Evolutionary conservation across 2,888 invertebrate genomes (phyloP).

Genomic region (Cetonia aurata): DNA sequence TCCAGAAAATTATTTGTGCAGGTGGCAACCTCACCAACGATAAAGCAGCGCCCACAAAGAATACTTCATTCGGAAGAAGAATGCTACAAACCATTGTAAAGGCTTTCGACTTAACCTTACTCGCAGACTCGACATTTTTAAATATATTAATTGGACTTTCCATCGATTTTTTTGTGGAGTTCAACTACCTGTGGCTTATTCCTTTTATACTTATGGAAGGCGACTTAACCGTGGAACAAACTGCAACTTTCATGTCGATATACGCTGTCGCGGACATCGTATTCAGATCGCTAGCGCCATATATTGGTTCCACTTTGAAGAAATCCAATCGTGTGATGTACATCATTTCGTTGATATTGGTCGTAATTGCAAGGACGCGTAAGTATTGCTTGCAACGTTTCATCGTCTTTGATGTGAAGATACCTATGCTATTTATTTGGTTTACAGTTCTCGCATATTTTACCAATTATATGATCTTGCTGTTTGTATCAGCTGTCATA

Average conservation of each 20-base stretch:
- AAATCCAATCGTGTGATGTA: slow-evolving; percentile 74
- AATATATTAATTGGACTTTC: slow-evolving; percentile 75
- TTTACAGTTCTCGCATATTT: slow-evolving; percentile 51
- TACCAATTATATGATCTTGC: slow-evolving; percentile 56
- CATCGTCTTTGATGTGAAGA: neutral
- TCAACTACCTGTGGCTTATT: slow-evolving; percentile 73
- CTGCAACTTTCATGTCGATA: slow-evolving; percentile 72
- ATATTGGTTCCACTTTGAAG: slow-evolving; percentile 72
- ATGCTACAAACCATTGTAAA: slow-evolving; percentile 62
- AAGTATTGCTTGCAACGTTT: slow-evolving; percentile 61
- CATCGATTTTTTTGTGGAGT: slow-evolving; percentile 74
- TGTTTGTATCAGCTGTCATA: slow-evolving; percentile 69
- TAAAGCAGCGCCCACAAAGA: slow-evolving; percentile 27
- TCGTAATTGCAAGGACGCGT: slow-evolving; percentile 72
- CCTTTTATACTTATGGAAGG: slow-evolving; percentile 75
- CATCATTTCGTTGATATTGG: slow-evolving; percentile 70
- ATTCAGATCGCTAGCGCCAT: slow-evolving; percentile 72
- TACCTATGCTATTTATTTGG: slow-evolving; percentile 60
- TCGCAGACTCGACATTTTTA: slow-evolving; percentile 73
- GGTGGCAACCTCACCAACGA: neutral
- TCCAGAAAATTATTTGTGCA: neutral
- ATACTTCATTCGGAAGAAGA: slow-evolving; percentile 48
- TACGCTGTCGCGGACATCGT: slow-evolving; percentile 68
- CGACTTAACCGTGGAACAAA: slow-evolving; percentile 69
- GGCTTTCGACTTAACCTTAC: slow-evolving; percentile 73